Base-by-base conservation (phyloP, 23 tunicate genomes). In the Ascidia mentula region DNA sequence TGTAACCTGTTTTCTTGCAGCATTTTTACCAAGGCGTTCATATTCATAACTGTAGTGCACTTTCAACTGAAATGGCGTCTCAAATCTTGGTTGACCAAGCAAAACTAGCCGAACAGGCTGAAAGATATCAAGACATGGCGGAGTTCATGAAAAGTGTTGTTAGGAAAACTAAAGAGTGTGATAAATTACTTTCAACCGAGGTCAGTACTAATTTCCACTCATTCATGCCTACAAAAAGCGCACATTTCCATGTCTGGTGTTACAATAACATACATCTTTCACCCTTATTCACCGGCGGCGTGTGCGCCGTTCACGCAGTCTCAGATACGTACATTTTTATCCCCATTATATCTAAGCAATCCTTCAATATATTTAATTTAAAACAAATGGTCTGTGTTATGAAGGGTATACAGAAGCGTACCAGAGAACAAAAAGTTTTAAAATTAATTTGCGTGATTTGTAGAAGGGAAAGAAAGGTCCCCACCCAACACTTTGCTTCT, bases 71-170 rank as follows among this genome's bases (percentile, higher is more conserved):
- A 9, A 53, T 53, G 65, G 1, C 28, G 22, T 26, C 22, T 53
- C 22, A 53, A 53, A 6, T 1, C 65, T 28, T 53, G 65, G 24
- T 53, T 53, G 65, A 53, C 24, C 22, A 34, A 22, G 82, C 82
- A 28, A 78, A 78, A 33, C 40, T 78, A 1, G 71, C 82, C n/a
- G 82, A 78, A 42, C 82, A 78, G 46, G 82, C 82, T 6, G 82
- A 78, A 59, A 34, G 82, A 42, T 78, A 78, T 36, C 73, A 78
- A 32, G 82, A 74, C 53, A 74, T 74, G 78, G 37, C 78, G 20
- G 4, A 38, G 24, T 6, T 18, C 53, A 74, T 74, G 78, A 70
- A 20, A 36, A 20, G 32, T 1, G 37, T 32, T 20, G 74, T 70
- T 70, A 9, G 18, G 18, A n/a, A n/a, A n/a, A n/a, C n/a, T n/a